Conservation (phyloP, 64 coral and sea anemone species). For the Anthopleura sola region DNA sequence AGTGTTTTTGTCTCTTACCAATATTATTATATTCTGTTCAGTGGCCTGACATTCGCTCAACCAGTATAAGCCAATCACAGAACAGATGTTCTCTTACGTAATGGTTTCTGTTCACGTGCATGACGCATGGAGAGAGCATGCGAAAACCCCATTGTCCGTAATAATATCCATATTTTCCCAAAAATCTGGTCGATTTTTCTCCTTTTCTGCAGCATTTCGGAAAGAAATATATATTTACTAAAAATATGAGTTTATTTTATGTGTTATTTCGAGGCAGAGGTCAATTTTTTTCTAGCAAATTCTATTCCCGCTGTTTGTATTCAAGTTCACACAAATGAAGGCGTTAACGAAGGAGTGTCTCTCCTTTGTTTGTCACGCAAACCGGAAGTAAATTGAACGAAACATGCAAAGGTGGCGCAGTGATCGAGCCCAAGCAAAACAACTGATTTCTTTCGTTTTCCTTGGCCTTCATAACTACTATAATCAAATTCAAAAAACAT, state of each 20-base stretch:
- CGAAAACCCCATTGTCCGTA: background rate
- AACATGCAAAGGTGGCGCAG: too few species aligned
- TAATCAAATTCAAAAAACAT: too few species aligned
- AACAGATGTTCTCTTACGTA: background rate
- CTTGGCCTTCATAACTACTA: too few species aligned
- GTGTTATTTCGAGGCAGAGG: background rate
- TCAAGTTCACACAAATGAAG: background rate
- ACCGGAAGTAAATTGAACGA: background rate
- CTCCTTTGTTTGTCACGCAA: conserved; percentile 11
- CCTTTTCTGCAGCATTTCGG: background rate
- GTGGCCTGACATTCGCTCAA: conserved; percentile 16
- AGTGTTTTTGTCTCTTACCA: background rate
- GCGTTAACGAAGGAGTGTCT: conserved; percentile 19
- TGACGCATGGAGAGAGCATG: conserved; percentile 11
- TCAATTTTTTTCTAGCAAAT: background rate
- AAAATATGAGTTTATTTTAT: background rate
- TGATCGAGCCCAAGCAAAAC: too few species aligned
- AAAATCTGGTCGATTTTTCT: background rate
- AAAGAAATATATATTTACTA: background rate
- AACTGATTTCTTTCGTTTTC: too few species aligned
- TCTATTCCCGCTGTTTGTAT: background rate
- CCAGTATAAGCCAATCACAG: background rate
- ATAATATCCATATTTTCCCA: background rate
- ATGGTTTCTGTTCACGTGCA: conserved; percentile 14
- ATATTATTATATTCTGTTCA: background rate